Base-by-base conservation (phyloP, 2,797 vertebrate species). In the Anguilla pacifica region DNA sequence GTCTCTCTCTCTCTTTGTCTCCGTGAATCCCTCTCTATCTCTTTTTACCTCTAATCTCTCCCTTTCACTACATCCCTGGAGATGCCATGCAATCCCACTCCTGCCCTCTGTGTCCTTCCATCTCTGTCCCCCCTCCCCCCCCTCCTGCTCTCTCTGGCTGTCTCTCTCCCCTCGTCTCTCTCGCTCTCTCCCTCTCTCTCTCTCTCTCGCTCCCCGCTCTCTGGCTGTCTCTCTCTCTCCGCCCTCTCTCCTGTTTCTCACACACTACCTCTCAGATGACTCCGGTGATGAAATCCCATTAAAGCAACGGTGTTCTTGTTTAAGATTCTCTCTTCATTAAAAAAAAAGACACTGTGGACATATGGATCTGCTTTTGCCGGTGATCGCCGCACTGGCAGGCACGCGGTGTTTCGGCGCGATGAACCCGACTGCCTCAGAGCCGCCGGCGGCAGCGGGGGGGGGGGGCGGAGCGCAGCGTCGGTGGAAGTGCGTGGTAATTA, bases 1-100 rank as follows among this genome's bases (percentile, higher is more conserved):
- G 67, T 11, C 46, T 39, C 19, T 19, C 61, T 31, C 31, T 67
- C 57, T 39, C 57, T 92, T 85, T 89, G 88, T 92, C 89, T 90
- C 85, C 87, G n/a, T 46, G 13, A n/a, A 17, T 86, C 87, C 67
- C 46, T n/a, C 67, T 55, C 0, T 17, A 17, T 55, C 77, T 83
- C 31, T 25, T 31, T 67, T 43, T 72, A 72, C 74, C 82, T 86
- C 88, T 89, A 83, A 86, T 91, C 55, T 87, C 86, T 87, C 87
- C 6, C 74, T 85, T 25, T 55, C 82, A 1, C 46, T 11, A 10
- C n/a, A 31, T 83, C 35, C 77, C 39, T 43, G 17, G 35, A 77
- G 86, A 55, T 31, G 10, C n/a, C 25, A 4, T 28, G 25, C 82
- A 53, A 10, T 55, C 25, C n/a, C 25, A n/a, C 82, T 53, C 22